Evolutionary conservation across 2,888 invertebrate species (phyloP).

Genomic region (Drosophila neoperkinsi): DNA sequence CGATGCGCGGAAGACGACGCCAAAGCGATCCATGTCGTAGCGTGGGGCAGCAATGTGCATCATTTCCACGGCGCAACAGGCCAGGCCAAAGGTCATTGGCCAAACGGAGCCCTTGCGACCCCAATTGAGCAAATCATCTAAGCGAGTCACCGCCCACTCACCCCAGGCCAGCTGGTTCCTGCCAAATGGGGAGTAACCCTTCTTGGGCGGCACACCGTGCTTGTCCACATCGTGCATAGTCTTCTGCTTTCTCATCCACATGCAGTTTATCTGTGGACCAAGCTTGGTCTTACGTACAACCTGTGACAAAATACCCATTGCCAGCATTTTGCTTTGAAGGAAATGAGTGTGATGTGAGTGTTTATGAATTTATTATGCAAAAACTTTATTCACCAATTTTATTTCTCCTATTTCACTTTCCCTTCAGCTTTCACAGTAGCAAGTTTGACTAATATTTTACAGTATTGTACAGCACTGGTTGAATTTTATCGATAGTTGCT

Average conservation of each 20-base stretch:
- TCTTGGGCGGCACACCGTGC: constrained; percentile 85
- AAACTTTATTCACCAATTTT: constrained; percentile 4
- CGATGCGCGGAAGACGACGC: constrained; percentile 98
- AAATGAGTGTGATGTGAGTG: not conserved
- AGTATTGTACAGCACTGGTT: not conserved
- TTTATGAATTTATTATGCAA: not conserved
- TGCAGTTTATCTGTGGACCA: constrained; percentile 4
- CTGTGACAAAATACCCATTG: not conserved
- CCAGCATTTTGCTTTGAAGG: constrained; percentile 30
- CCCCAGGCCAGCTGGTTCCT: constrained; percentile 88
- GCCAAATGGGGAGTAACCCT: constrained; percentile 86
- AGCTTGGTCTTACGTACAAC: not conserved
- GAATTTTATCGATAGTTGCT: not conserved
- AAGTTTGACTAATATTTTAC: not conserved
- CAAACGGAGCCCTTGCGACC: constrained; percentile 97
- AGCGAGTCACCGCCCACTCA: constrained; percentile 94
- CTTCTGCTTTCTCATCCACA: constrained; percentile 73
- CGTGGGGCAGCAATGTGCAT: constrained; percentile 99
- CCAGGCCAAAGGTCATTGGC: constrained; percentile 99
- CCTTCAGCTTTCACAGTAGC: not conserved
- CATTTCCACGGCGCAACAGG: constrained; percentile 99
- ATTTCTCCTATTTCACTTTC: not conserved
- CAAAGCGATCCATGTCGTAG: constrained; percentile 99
- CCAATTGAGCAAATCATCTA: constrained; percentile 98
- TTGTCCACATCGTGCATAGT: constrained; percentile 83